Base-by-base conservation (phyloP, 1,140 invertebrate genomes). In the Lanistes nyassanus region DNA sequence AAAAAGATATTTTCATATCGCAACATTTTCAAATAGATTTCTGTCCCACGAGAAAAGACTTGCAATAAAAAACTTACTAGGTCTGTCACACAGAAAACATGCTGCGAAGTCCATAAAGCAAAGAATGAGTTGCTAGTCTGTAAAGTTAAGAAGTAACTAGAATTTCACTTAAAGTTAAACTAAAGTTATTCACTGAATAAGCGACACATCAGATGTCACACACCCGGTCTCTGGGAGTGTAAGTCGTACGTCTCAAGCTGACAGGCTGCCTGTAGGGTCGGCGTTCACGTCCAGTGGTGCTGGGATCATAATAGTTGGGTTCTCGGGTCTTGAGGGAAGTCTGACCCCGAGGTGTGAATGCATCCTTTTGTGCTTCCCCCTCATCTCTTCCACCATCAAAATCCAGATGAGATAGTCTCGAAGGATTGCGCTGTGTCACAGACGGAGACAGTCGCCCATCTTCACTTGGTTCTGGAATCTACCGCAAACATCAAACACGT, bases 171-270 rank as follows among this genome's bases (percentile, higher is more conserved):
- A n/a, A n/a, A n/a, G n/a, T n/a, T n/a, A n/a, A n/a, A n/a, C n/a
- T n/a, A n/a, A n/a, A n/a, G n/a, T n/a, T n/a, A n/a, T n/a, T n/a
- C n/a, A n/a, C n/a, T n/a, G n/a, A n/a, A n/a, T n/a, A n/a, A n/a
- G n/a, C n/a, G n/a, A n/a, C n/a, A n/a, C n/a, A n/a, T n/a, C n/a
- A n/a, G 9, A 6, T 7, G 9, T 7, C 2, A 31, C 67, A 29
- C 79, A 85, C 85, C 79, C 83, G 83, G 70, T 85, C 84, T 66
- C 80, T 78, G 29, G 84, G 84, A 53, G 84, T 83, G 62, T 85
- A 80, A 13, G 81, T 79, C 65, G 78, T 29, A 9, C 66, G 51
- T 9, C 67, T 37, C n/a, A 74, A 34, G 60, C 42, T 64, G 29
- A 74, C 34, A 16, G 71, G 66, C 67, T 77, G 76, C 39, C 74